Evolutionary conservation across 2,797 vertebrate species (phyloP), one percentile per base, ranked within the genome.

Genomic region (Cynopterus sphinx): DNA sequence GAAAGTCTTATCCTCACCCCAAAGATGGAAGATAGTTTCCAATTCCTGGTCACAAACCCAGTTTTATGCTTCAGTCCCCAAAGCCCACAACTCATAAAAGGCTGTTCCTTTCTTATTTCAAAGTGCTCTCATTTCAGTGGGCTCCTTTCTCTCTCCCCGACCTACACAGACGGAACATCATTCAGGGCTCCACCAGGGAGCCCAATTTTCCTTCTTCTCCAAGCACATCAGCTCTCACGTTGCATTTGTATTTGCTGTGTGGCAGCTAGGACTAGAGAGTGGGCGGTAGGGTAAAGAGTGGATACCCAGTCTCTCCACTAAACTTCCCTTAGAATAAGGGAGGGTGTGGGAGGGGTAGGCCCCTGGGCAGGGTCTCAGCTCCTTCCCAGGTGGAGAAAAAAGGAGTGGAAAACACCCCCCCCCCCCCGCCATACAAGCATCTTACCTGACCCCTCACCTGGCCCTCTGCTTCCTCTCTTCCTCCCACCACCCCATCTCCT

Each of bases 401-500:
- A 11, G 0, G 85, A 22, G 36, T 6, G 39, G 86, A 82, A 46
- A 53, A 28, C 43, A 8, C 10, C 28, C 13, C n/a, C 53, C 36
- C 1, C 63, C 43, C 77, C 49, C 63, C 43, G 71, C 49, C 31
- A 33, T 46, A 55, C 63, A 39, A 26, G 39, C 68, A 78, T 94
- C 74, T 73, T 83, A 55, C 77, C 71, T 94, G 88, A 94, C 86
- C 67, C 36, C 36, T 94, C 92, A 85, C 55, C 74, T 95, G 82
- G 63, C 63, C 83, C 79, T 73, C 81, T 41, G 71, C 61, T 88
- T 96, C 96, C 94, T 93, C 81, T 89, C 90, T 86, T 79, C 83
- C 94, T 96, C 94, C 86, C 78, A 79, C 75, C 73, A 78, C 75
- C 82, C 77, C 82, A 83, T 92, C 87, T 95, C 96, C 96, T 82